A percentile compares a stretch with the other conserved stretches of the same genome.
These are phyloP conservation scores for Perithous albicinctus DNA, from an alignment of 2,888 invertebrate genomes.

Conservation along the genomic window DNA sequence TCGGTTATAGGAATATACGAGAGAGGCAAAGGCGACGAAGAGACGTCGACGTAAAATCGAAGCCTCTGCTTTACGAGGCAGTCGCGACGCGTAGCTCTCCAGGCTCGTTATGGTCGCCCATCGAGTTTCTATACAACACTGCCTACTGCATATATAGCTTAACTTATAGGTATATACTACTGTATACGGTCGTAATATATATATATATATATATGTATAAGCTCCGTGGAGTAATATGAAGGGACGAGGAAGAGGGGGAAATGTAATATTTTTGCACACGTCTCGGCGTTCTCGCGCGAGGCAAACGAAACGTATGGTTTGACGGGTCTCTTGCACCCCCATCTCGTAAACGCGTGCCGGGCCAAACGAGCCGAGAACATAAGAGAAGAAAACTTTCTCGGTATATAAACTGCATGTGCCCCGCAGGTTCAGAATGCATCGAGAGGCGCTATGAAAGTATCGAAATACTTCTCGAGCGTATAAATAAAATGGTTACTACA, in stretches of 20 bases:
- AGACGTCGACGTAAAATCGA: conserved; percentile 57
- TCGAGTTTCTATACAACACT: not conserved
- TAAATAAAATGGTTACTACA: not conserved
- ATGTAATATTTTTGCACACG: conserved; percentile 56
- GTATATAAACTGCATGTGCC: not conserved
- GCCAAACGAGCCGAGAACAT: conserved; percentile 5
- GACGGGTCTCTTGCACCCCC: conserved; percentile 28
- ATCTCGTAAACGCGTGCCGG: conserved; percentile 11
- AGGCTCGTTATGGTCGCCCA: conserved; percentile 34
- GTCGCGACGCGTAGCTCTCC: conserved; percentile 43
- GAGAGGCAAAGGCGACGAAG: conserved; percentile 14
- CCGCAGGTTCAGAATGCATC: not conserved
- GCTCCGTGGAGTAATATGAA: conserved; percentile 43
- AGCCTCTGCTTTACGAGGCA: conserved; percentile 65
- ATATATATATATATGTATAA: too few species aligned
- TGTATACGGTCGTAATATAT: conserved; percentile 39
- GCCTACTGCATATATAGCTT: conserved; percentile 1
- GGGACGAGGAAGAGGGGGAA: conserved; percentile 31
- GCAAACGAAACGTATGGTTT: conserved; percentile 32
- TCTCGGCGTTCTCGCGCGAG: conserved; percentile 22
- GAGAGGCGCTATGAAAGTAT: not conserved
- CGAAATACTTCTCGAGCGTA: not conserved
- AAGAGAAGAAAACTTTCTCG: conserved; percentile 14
- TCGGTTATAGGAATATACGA: conserved; percentile 16
- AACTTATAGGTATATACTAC: not conserved